Conservation (phyloP, 2,797 vertebrate species). For the Cirrhinus mrigala region DNA sequence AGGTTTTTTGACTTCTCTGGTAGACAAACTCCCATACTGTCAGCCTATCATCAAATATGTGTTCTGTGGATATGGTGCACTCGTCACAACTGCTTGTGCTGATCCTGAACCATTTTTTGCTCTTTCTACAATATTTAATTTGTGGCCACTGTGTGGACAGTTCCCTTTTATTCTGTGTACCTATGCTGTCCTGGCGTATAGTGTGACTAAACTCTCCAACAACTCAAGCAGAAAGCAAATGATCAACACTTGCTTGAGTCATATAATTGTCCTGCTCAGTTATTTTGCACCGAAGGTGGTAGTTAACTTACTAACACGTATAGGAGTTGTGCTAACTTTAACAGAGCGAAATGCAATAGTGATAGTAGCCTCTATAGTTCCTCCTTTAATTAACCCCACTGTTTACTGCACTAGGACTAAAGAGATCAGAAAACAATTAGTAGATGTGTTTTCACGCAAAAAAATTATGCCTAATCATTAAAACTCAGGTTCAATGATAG, state of each 20-base stretch:
- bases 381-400: constrained; percentile 53
- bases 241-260: constrained; percentile 49
- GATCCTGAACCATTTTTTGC: constrained; percentile 56
- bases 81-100: constrained; percentile 59
- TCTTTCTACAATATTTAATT: not conserved
- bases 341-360: constrained; percentile 48
- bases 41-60: constrained; percentile 54
- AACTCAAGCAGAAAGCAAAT: constrained; percentile 34
- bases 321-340: constrained; percentile 52
- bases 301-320: constrained; percentile 41
- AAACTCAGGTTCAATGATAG: not conserved
- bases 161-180: constrained; percentile 51
- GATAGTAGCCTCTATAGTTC: constrained; percentile 34
- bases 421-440: constrained; percentile 44
- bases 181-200: constrained; percentile 50
- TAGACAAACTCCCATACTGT: constrained; percentile 56
- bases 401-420: constrained; percentile 58
- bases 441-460: not conserved
- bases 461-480: not conserved
- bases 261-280: constrained; percentile 49
- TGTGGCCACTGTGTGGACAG: constrained; percentile 8
- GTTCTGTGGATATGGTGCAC: constrained; percentile 53
- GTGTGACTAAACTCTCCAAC: constrained; percentile 50
- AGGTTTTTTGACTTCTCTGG: not conserved
- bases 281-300: constrained; percentile 44